These are phyloP conservation scores for Dasysyrphus albostriatus DNA, from an alignment of 2,888 invertebrate species.

Conservation along the genomic window DNA sequence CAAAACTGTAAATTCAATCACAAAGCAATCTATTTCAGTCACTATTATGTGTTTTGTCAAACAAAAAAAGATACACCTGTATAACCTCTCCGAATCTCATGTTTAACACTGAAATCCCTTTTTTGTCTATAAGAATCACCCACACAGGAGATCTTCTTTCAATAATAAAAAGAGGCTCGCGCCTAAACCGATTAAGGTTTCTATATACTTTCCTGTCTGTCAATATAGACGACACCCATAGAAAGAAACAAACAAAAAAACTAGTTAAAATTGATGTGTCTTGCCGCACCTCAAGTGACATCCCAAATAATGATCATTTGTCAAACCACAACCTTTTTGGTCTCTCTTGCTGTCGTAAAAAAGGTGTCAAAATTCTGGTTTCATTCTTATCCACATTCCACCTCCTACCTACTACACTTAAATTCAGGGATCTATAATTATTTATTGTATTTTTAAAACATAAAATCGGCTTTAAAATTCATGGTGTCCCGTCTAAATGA, in stretches of 20 bases:
- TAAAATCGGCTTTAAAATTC: constrained; percentile 12
- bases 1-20: constrained; percentile 21
- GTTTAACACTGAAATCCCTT: constrained; percentile 33
- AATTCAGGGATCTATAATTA: constrained; percentile 3
- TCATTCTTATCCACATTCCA: constrained; percentile 30
- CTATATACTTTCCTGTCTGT: neutral
- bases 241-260: neutral
- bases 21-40: constrained; percentile 8
- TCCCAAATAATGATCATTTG: constrained; percentile 61
- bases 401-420: neutral
- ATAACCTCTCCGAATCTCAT: neutral
- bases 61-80: constrained; percentile 4
- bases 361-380: constrained; percentile 23
- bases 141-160: constrained; percentile 21
- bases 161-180: constrained; percentile 4
- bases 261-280: constrained; percentile 25
- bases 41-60: neutral
- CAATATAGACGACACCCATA: neutral
- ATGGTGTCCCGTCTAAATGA: neutral
- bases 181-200: constrained; percentile 36
- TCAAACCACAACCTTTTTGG: constrained; percentile 20
- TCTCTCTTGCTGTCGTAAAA: neutral
- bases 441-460: neutral
- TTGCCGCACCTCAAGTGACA: constrained; percentile 60
- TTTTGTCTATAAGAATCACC: constrained; percentile 5